Evolutionary conservation across 1,140 invertebrate species (phyloP).

Genomic region (Zaprionus kolodkinae): DNA sequence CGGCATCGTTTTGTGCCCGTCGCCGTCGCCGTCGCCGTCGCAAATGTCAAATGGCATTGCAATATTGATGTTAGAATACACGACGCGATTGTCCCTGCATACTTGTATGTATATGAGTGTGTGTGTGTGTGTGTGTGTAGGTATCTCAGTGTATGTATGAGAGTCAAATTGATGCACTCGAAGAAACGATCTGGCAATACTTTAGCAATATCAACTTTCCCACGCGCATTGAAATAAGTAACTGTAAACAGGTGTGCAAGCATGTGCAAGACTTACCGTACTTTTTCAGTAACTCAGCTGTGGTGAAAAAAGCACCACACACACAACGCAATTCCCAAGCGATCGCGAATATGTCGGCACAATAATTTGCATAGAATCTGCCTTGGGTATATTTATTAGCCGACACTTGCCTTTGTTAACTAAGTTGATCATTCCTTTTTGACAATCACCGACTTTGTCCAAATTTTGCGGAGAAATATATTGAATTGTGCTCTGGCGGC

Average conservation of each 20-base stretch:
- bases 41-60: conserved; percentile 64
- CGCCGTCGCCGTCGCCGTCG: conserved; percentile 13
- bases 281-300: not conserved
- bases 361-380: not conserved
- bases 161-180: not conserved
- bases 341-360: not conserved
- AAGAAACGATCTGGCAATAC: not conserved
- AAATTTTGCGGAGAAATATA: not conserved
- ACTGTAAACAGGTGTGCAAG: not conserved
- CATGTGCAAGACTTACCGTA: not conserved
- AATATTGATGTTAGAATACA: conserved; percentile 68
- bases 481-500: not conserved
- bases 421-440: not conserved
- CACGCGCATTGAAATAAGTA: not conserved
- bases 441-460: not conserved
- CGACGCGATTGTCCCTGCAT: conserved; percentile 27
- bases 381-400: not conserved
- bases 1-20: conserved; percentile 26
- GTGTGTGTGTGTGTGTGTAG: not conserved
- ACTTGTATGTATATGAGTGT: not conserved
- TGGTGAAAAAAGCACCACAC: not conserved
- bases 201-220: not conserved
- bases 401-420: not conserved
- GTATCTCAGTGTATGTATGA: not conserved
- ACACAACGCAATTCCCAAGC: not conserved